Percentiles rank a stretch among this genome's conserved stretches.
Evolutionary conservation across 2,797 vertebrate genomes (phyloP).

Genomic region (Semotilus atromaculatus): DNA sequence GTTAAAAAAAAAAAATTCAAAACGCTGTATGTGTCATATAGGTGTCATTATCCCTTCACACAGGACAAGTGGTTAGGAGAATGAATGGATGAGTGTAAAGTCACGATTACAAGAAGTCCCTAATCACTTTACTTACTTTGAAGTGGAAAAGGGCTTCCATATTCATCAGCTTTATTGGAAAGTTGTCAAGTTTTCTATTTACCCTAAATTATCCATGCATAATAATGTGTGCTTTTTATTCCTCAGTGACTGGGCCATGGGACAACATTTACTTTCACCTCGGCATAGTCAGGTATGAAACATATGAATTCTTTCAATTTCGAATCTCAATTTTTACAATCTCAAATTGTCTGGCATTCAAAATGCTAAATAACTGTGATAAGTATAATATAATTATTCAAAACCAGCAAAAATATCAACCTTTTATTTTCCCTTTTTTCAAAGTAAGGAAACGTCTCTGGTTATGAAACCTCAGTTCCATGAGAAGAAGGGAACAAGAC

Average conservation of each 20-base stretch:
- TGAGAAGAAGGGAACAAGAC: background rate
- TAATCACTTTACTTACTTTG: background rate
- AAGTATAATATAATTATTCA: background rate
- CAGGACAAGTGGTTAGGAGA: too few species aligned
- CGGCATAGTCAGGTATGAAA: conserved; percentile 78
- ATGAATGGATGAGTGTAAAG: too few species aligned
- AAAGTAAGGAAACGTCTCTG: too few species aligned
- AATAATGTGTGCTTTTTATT: conserved; percentile 37
- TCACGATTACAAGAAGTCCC: too few species aligned
- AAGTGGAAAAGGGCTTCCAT: background rate
- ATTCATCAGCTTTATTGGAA: background rate
- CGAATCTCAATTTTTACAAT: background rate
- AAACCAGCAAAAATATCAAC: background rate
- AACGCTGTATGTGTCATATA: too few species aligned
- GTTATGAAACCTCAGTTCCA: background rate
- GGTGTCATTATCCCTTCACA: too few species aligned
- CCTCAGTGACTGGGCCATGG: conserved; percentile 73
- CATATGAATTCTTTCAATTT: background rate
- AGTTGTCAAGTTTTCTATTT: background rate
- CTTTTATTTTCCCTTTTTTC: background rate
- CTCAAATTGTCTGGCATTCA: background rate
- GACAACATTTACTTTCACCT: conserved; percentile 76
- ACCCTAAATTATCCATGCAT: background rate
- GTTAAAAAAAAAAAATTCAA: too few species aligned
- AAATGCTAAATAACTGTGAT: background rate